Evolutionary conservation across 2,888 invertebrate genomes (phyloP), one percentile per base, ranked within the genome.

Genomic region (Rhamphomyia laevipes): DNA sequence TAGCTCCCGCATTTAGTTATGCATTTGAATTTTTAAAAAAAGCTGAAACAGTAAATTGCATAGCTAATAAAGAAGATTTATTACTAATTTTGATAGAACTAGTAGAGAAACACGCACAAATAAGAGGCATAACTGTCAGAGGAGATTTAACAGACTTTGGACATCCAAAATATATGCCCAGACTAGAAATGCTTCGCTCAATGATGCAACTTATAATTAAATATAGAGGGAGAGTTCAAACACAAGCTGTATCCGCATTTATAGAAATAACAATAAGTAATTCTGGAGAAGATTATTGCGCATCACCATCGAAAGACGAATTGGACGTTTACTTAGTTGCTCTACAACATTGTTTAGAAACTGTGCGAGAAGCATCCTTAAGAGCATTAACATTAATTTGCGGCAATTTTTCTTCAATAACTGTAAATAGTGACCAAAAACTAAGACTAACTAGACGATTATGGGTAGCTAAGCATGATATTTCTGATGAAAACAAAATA

Each of bases 401-500:
- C 23, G 9, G 9, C 7, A 27, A 9, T 9, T 27, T 27, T 27
- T 7, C 23, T 27, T 27, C 23, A 27, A 6, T 27, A 7, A 27
- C 23, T 27, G 23, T 27, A 4, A 27, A 27, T 9, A 7, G 23
- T 27, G 23, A 27, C 7, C 23, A 27, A 27, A 27, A 27, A 7
- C 4, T 27, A 27, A 5, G 23, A 27, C 9, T 27, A 42, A 78
- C 78, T 33, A 81, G 83, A 57, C 75, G 91, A 47, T 74, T 94
- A 42, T 90, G 89, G 82, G 77, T 94, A 47, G 85, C 90, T 1
- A 83, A 79, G 54, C 88, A 83, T 66, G 95, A 95, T 71, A 73
- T 80, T 1, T 77, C 77, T 9, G 82, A 82, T 38, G 84, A 87
- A 51, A 90, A 90, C 61, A 75, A 81, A 56, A 67, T 73, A 30